A percentile compares a stretch with the other conserved stretches of the same genome.
Evolutionary conservation across 2,888 invertebrate genomes (phyloP).

Genomic region (Eupithecia vulgata): DNA sequence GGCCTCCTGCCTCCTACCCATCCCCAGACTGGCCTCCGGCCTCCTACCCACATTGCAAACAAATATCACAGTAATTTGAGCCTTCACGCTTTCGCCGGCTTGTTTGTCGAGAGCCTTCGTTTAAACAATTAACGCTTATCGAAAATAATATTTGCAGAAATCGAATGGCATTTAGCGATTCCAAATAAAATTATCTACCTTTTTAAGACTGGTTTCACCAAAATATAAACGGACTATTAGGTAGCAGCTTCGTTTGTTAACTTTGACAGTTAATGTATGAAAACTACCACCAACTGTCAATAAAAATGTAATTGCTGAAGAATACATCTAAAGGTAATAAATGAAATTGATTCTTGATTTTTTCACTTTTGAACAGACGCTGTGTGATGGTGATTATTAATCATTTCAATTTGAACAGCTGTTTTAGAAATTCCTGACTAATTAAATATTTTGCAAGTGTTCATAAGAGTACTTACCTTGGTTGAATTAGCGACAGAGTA

Average conservation of each 20-base stretch:
- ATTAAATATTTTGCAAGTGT: constrained; percentile 10
- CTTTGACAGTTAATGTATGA: background rate
- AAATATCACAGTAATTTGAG: constrained; percentile 15
- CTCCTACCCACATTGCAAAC: background rate
- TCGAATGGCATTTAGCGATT: constrained; percentile 12
- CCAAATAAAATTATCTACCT: background rate
- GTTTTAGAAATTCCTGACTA: constrained; percentile 7
- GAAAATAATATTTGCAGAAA: constrained; percentile 20
- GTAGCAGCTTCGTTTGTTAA: background rate
- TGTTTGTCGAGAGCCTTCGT: constrained; percentile 2
- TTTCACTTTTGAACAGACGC: background rate
- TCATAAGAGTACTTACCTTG: constrained; percentile 10
- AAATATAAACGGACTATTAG: background rate
- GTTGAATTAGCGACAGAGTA: constrained; percentile 17
- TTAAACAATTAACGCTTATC: constrained; percentile 5
- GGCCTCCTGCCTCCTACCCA: no score
- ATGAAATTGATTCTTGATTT: background rate
- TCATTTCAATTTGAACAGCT: constrained; percentile 8
- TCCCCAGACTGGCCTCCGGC: no score
- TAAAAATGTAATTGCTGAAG: background rate
- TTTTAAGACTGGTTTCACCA: background rate
- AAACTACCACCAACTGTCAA: background rate
- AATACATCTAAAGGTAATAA: background rate
- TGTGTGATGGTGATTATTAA: constrained; percentile 2
- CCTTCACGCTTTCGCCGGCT: constrained; percentile 18